phyloP scores from a whole-genome alignment of 2,797 vertebrate species.

The Megalops cyprinoides region DNA sequence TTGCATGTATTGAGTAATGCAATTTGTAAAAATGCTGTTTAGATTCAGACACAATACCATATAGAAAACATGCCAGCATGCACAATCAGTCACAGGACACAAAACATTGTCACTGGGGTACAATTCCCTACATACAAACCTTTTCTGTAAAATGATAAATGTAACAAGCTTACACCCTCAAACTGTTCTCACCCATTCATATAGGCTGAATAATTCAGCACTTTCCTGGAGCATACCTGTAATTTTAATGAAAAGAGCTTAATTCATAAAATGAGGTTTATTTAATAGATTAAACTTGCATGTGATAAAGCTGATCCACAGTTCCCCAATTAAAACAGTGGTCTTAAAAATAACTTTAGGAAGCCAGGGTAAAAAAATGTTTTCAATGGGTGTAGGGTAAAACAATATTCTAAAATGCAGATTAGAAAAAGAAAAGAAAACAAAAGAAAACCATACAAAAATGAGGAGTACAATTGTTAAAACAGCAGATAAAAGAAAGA shows the following conservation, averaged over 20 bases:
- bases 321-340: no score
- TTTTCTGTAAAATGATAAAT: not conserved
- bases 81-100: not conserved
- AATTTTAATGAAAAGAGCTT: slow-evolving; percentile 10
- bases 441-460: no score
- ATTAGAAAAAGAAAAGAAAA: no score
- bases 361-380: no score
- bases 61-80: not conserved
- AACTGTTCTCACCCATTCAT: not conserved
- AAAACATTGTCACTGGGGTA: not conserved
- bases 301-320: no score
- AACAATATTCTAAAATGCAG: no score
- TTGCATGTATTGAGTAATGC: not conserved
- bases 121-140: not conserved
- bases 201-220: not conserved
- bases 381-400: no score
- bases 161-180: no score
- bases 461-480: no score
- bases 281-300: not conserved
- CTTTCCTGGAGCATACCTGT: slow-evolving; percentile 7
- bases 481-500: no score
- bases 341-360: no score
- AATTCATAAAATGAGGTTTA: no score
- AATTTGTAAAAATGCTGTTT: not conserved
- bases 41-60: not conserved